Base-by-base conservation (phyloP, 2,113 vertebrate genomes). In the Myanophis thanlyinensis region DNA sequence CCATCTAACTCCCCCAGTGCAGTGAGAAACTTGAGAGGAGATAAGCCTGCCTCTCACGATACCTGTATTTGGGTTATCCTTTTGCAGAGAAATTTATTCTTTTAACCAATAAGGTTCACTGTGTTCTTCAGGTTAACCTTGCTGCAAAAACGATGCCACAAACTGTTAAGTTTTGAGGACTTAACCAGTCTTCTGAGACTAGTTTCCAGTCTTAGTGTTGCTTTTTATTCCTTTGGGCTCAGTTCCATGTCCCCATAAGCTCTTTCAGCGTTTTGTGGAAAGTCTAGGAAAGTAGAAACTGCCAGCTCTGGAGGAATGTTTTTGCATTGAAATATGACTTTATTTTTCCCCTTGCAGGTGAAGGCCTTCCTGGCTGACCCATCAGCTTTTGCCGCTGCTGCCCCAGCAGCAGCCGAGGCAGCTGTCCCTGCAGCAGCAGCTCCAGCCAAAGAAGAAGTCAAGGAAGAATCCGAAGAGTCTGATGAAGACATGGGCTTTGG, bases 401-500 rank as follows among this genome's bases (percentile, higher is more conserved):
- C 95, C 11, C 95, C 94, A 0, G 97, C 95, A 10, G 86, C 97
- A 0, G 97, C 98, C 0, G 96, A 97, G 0, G 97, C 97, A 3
- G 96, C 97, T 0, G 97, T 97, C 2, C 95, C 98, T 0, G 93
- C 98, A 0, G 96, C 97, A 0, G 97, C 98, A 0, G 98, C 98
- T 25, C 98, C 98, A 0, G 97, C 96, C 0, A 98, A 98, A 8
- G 98, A 98, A 44, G 98, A 97, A 0, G 97, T 95, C 0, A 98
- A 99, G 97, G 99, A 99, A 56, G 99, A 99, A 87, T 99, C 99
- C 0, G 99, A 99, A 93, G 99, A 98, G 95, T 99, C 99, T 0
- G 99, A 99, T 0, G 99, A 99, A 6, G 99, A 99, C 97, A 99
- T 99, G 99, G 99, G 99, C 93, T 99, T 99, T 0, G 98, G 98